Conservation (phyloP, 2,113 vertebrate genomes). For the Gobiocypris rarus region DNA sequence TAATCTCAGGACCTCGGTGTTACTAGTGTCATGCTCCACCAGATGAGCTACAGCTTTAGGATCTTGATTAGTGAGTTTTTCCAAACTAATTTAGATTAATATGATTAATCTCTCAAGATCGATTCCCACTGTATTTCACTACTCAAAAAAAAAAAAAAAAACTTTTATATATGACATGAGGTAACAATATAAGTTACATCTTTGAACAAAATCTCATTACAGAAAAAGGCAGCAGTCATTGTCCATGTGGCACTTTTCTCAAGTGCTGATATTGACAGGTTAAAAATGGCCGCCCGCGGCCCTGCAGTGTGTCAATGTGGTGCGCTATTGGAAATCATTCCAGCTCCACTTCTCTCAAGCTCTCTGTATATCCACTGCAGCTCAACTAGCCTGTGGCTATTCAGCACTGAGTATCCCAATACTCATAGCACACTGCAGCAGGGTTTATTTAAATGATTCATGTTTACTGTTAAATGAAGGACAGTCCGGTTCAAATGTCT, state of each 20-base stretch:
- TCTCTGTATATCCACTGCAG: constrained; percentile 60
- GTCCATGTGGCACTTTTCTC: constrained; percentile 46
- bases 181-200: background rate
- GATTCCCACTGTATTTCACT: background rate
- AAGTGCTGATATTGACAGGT: constrained; percentile 57
- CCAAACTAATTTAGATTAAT: background rate
- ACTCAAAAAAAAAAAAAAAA: background rate
- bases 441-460: background rate
- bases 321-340: constrained; percentile 75
- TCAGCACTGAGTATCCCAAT: constrained; percentile 42
- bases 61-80: background rate
- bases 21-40: background rate
- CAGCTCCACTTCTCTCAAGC: constrained; percentile 63
- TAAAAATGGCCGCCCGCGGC: constrained; percentile 61
- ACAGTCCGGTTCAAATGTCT: background rate
- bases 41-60: background rate
- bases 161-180: background rate
- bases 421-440: constrained; percentile 14
- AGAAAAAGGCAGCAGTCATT: background rate
- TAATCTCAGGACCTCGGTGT: background rate
- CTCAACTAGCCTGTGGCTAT: constrained; percentile 55
- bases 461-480: constrained; percentile 21
- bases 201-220: constrained; percentile 26
- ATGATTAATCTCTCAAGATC: background rate
- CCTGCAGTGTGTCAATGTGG: constrained; percentile 58